Percentiles rank a stretch among this genome's conserved stretches.
phyloP scores from a whole-genome alignment of 1,140 invertebrate species.

The Drosophila nannoptera region DNA sequence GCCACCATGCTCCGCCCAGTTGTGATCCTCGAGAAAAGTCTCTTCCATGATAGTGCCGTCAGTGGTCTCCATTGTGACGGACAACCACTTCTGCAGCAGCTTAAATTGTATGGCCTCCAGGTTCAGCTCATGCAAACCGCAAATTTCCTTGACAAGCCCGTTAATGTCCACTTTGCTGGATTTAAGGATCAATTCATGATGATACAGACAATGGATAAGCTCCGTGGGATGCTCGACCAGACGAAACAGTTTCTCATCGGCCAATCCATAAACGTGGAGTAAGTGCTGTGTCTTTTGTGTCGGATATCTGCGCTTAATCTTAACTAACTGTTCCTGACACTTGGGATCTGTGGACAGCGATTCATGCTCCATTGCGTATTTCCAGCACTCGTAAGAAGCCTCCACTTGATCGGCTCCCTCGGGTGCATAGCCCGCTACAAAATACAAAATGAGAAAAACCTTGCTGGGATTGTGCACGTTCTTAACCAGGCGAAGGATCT shows the following conservation, averaged over 20 bases:
- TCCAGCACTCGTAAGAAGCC: constrained; percentile 81
- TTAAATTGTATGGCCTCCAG: constrained; percentile 64
- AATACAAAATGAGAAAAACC: constrained; percentile 71
- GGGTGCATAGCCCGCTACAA: constrained; percentile 68
- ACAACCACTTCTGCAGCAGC: constrained; percentile 72
- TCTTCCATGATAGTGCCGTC: constrained; percentile 68
- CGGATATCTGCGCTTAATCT: constrained; percentile 81
- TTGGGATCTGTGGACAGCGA: constrained; percentile 79
- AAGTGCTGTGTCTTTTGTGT: constrained; percentile 81
- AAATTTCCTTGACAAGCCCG: constrained; percentile 81
- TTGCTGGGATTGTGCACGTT: constrained; percentile 63
- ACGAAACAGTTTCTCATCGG: constrained; percentile 80
- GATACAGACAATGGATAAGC: constrained; percentile 81
- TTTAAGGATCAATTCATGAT: constrained; percentile 80
- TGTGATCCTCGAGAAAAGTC: constrained; percentile 71
- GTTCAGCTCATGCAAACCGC: constrained; percentile 72
- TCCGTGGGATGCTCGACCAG: constrained; percentile 81
- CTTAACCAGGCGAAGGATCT: constrained; percentile 65
- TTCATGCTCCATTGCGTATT: constrained; percentile 80
- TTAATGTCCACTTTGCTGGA: constrained; percentile 81
- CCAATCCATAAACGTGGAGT: constrained; percentile 81
- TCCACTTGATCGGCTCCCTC: constrained; percentile 82
- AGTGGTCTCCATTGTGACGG: constrained; percentile 60
- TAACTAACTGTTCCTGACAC: constrained; percentile 79
- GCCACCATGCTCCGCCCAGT: constrained; percentile 38